Evolutionary conservation across 1,140 invertebrate genomes (phyloP).

Genomic region (Cephus cinctus): DNA sequence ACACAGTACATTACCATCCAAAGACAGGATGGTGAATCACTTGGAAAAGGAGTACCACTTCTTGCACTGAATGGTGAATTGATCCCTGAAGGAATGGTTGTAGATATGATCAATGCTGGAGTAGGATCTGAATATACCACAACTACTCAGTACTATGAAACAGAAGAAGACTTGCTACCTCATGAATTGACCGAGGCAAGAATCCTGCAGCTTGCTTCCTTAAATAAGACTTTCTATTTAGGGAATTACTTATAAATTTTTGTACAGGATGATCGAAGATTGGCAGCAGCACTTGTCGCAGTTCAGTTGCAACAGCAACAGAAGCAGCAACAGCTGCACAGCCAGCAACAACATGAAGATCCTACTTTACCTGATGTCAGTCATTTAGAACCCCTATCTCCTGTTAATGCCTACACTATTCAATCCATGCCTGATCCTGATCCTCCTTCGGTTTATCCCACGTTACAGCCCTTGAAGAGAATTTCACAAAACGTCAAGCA

Average conservation of each 20-base stretch:
- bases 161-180: constrained; percentile 46
- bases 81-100: constrained; percentile 54
- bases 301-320: constrained; percentile 57
- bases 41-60: constrained; percentile 48
- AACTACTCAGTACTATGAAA: constrained; percentile 52
- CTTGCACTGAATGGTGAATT: constrained; percentile 49
- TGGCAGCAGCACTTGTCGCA: constrained; percentile 58
- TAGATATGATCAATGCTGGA: constrained; percentile 52
- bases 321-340: constrained; percentile 40
- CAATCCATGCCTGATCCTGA: constrained; percentile 44
- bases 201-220: neutral
- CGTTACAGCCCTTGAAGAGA: constrained; percentile 41
- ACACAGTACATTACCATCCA: constrained; percentile 56
- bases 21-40: constrained; percentile 45
- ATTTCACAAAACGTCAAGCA: constrained; percentile 42
- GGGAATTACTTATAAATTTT: neutral
- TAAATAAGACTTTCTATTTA: constrained; percentile 2
- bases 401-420: constrained; percentile 47
- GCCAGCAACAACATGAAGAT: constrained; percentile 43
- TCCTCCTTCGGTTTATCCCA: constrained; percentile 35
- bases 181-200: constrained; percentile 51
- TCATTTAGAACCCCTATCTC: constrained; percentile 39
- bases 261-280: constrained; percentile 52
- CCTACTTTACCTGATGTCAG: constrained; percentile 41
- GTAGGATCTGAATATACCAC: constrained; percentile 45